phyloP scores from a whole-genome alignment of 2,888 invertebrate species.

The Xanthorhoe designata region DNA sequence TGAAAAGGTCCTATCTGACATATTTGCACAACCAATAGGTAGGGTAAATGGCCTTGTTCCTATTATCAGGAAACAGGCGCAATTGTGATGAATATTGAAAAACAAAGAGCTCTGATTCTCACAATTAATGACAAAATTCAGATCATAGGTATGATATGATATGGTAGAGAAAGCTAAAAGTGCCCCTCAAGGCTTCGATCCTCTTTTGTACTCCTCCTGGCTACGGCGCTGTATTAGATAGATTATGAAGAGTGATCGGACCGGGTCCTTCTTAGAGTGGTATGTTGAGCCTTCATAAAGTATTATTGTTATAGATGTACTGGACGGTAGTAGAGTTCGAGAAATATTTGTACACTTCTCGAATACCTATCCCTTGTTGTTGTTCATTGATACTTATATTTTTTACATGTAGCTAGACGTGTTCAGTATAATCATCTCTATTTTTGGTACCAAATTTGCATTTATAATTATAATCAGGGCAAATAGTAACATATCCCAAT shows the following conservation, averaged over 20 bases:
- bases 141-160: background rate
- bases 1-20: constrained; percentile 2
- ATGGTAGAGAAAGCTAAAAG: constrained; percentile 5
- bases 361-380: constrained; percentile 83
- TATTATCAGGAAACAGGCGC: background rate
- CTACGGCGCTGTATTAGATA: constrained; percentile 53
- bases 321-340: constrained; percentile 75
- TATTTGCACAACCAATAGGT: constrained; percentile 3
- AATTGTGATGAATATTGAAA: background rate
- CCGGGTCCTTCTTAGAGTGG: constrained; percentile 77
- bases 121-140: background rate
- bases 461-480: constrained; percentile 53
- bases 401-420: constrained; percentile 83
- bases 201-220: constrained; percentile 16
- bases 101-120: background rate
- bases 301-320: constrained; percentile 85
- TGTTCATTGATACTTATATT: constrained; percentile 85
- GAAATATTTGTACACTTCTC: constrained; percentile 84
- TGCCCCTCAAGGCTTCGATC: background rate
- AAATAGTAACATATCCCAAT: constrained; percentile 46
- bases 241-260: constrained; percentile 73
- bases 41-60: background rate
- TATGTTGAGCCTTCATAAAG: constrained; percentile 82
- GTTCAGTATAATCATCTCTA: constrained; percentile 82
- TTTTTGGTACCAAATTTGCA: constrained; percentile 80